Evolutionary conservation across 2,113 vertebrate genomes (phyloP).

Genomic region (Astatotilapia flaviijosephi): DNA sequence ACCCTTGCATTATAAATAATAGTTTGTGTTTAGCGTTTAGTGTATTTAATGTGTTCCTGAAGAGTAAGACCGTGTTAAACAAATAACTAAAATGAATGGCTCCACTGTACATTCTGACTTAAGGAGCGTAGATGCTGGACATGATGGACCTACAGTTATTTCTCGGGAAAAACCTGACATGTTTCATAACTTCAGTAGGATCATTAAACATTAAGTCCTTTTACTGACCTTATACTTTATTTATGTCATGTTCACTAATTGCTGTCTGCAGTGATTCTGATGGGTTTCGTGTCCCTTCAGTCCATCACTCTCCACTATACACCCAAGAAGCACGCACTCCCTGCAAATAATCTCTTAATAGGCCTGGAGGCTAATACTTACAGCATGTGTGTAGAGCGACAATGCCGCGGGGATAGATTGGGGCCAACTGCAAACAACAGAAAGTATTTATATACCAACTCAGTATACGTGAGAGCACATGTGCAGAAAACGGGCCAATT

Average conservation of each 20-base stretch:
- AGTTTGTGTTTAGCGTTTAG: background rate
- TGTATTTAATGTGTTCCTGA: background rate
- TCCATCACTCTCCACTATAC: background rate
- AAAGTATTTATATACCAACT: conserved; percentile 3
- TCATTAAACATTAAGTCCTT: background rate
- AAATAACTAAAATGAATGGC: background rate
- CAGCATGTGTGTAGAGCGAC: conserved; percentile 29
- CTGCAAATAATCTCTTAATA: conserved; percentile 64
- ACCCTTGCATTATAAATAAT: background rate
- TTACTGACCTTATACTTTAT: background rate
- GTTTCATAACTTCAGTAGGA: background rate
- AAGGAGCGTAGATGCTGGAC: background rate
- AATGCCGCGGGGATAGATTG: conserved; percentile 38
- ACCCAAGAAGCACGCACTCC: conserved; percentile 7
- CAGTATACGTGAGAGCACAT: background rate
- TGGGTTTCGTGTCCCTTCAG: background rate
- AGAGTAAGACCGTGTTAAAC: background rate
- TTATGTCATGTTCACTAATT: background rate
- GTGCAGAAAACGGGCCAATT: background rate
- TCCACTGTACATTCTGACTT: background rate
- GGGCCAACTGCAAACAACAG: conserved; percentile 34
- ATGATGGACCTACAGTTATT: background rate
- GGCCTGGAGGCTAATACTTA: conserved; percentile 59
- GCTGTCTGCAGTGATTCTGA: background rate
- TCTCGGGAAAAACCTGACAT: background rate